These are phyloP conservation scores for Leuctra nigra DNA, from an alignment of 2,888 invertebrate species.

Conservation along the genomic window DNA sequence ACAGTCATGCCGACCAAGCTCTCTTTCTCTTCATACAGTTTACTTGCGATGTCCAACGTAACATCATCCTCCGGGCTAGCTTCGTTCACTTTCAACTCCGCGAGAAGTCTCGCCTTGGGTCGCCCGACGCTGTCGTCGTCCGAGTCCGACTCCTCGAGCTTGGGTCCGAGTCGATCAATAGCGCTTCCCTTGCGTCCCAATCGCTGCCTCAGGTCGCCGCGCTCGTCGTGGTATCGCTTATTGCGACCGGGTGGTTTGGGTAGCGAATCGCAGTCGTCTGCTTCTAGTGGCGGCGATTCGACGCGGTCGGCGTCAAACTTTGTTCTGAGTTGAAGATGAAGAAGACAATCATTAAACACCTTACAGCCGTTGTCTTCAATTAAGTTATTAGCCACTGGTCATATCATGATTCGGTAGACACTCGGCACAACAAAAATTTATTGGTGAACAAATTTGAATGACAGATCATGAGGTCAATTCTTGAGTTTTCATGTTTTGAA, in stretches of 20 bases:
- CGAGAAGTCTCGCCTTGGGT: slow-evolving; percentile 50
- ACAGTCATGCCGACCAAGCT: slow-evolving; percentile 67
- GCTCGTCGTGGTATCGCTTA: slow-evolving; percentile 53
- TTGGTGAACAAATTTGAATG: too few species aligned
- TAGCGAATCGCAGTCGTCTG: too few species aligned
- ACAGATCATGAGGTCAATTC: too few species aligned
- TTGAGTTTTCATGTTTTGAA: too few species aligned
- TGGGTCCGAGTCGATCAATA: slow-evolving; percentile 19
- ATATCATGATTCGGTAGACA: too few species aligned
- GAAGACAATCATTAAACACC: too few species aligned
- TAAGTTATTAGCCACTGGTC: background rate
- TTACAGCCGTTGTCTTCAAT: background rate
- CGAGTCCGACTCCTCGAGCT: background rate
- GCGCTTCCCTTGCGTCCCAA: slow-evolving; percentile 42
- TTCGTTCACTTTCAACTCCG: slow-evolving; percentile 48
- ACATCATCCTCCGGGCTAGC: slow-evolving; percentile 53
- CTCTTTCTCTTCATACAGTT: slow-evolving; percentile 66
- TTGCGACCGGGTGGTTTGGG: too few species aligned
- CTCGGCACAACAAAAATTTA: too few species aligned
- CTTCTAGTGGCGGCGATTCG: too few species aligned
- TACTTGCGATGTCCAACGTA: slow-evolving; percentile 64
- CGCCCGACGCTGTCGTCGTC: slow-evolving; percentile 35
- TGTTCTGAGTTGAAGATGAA: too few species aligned
- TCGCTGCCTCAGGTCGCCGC: slow-evolving; percentile 51
- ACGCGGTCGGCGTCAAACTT: too few species aligned